Conservation (phyloP, 2,888 invertebrate species). For the Napeogenes sylphis region DNA sequence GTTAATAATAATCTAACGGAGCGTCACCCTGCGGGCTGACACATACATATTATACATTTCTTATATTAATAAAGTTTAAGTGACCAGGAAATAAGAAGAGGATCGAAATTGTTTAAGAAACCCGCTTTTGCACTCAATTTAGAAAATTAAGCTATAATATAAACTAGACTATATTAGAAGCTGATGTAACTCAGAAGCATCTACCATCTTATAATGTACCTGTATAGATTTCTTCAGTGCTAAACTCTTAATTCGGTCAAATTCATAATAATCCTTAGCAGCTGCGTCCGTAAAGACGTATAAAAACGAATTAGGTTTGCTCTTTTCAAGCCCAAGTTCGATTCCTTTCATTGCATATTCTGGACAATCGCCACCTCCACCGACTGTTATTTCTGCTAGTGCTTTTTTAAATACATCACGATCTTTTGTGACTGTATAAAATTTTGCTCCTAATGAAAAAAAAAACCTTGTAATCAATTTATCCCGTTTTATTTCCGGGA, state of each 20-base stretch:
- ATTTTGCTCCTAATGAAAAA: constrained; percentile 35
- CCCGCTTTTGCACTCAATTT: no score
- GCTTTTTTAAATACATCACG: constrained; percentile 39
- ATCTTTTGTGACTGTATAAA: constrained; percentile 40
- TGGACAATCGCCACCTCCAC: constrained; percentile 49
- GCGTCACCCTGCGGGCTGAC: no score
- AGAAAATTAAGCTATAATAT: no score
- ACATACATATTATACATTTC: no score
- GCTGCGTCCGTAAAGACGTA: constrained; percentile 64
- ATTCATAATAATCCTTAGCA: constrained; percentile 42
- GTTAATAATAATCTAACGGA: no score
- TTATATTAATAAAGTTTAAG: no score
- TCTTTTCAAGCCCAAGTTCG: constrained; percentile 42
- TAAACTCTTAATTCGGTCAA: constrained; percentile 41
- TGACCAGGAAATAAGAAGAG: no score
- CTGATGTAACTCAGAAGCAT: no score
- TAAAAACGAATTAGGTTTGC: constrained; percentile 47
- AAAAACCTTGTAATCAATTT: no score
- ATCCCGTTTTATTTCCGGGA: no score
- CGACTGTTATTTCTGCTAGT: constrained; percentile 33
- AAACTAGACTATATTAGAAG: no score
- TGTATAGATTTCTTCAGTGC: constrained; percentile 46
- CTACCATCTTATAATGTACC: constrained; percentile 11
- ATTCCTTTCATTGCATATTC: constrained; percentile 56
- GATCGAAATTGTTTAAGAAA: no score